Evolutionary conservation across 2,888 invertebrate species (phyloP), one percentile per base, ranked within the genome.

Genomic region (Stomorhina lunata): DNA sequence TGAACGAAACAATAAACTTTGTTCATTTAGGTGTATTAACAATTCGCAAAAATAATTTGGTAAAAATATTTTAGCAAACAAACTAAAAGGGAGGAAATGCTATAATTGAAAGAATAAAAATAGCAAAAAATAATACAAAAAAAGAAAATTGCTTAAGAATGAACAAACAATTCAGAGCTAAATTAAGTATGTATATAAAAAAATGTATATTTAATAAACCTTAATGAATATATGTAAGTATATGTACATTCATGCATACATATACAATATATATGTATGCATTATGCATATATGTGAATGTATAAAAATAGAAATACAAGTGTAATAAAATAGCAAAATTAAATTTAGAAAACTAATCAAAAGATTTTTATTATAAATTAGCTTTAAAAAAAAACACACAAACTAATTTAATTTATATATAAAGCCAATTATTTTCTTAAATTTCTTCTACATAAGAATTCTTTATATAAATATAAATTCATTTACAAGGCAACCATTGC

Each of bases 31-130:
- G 27, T 59, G 29, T 68, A 76, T 68, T 50, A 77, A 69, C 59
- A 48, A 63, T 65, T 71, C 57, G 63, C 45, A 69, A 40, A 75
- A 48, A 72, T 57, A 48, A 65, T 79, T 72, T 79, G 65, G 29
- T 29, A 68, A 37, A 68, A 29, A 48, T 25, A 20, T 12, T 10
- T n/a, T 12, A 71, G 34, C 57, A 69, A 68, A 68, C 15, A n/a
- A 59, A 6, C 2, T 34, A 34, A 12, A 22, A n/a, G 7, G 12
- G 12, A 3, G 29, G 12, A 10, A 53, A 27, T n/a, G 12, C 2
- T 10, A 32, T 53, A 43, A 48, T 22, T 20, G n/a, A 55, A 27
- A n/a, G n/a, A 50, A 43, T 29, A 20, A 15, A 27, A 10, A 32
- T 15, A 12, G 4, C 15, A 20, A 29, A 43, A 66, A 50, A 4